phyloP scores from a whole-genome alignment of 2,113 vertebrate species.

The Merops nubicus region DNA sequence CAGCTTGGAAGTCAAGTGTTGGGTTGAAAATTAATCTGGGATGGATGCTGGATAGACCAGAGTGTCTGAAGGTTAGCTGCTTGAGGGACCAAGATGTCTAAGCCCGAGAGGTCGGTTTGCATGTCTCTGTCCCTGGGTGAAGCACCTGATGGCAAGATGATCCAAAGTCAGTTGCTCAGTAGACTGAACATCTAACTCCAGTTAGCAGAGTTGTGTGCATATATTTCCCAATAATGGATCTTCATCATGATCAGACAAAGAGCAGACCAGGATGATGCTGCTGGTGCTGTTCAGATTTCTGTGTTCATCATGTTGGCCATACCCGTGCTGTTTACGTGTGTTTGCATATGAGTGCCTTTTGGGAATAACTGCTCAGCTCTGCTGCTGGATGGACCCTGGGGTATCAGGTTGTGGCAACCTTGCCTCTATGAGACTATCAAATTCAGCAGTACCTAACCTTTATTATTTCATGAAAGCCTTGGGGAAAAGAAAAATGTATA shows the following conservation, averaged over 20 bases:
- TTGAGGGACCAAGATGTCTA: background rate
- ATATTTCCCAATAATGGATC: background rate
- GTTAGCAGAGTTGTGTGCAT: background rate
- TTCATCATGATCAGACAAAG: background rate
- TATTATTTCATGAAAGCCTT: background rate
- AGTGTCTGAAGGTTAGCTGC: fast-evolving
- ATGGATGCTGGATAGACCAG: background rate
- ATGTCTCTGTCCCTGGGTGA: background rate
- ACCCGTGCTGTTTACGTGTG: fast-evolving
- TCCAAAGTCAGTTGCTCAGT: background rate
- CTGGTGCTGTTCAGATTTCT: background rate
- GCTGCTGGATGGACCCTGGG: background rate
- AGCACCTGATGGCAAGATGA: background rate
- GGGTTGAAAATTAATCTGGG: background rate
- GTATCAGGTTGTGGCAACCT: fast-evolving
- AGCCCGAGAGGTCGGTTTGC: background rate
- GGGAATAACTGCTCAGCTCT: background rate
- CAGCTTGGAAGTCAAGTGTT: background rate
- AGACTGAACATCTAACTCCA: background rate
- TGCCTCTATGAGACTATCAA: background rate
- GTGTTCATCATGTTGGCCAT: background rate
- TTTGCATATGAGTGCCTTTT: background rate
- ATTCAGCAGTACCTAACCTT: background rate
- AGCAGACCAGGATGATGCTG: background rate
- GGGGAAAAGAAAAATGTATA: background rate